Evolutionary conservation across 2,888 invertebrate genomes (phyloP).

Genomic region (Perdita meconis): DNA sequence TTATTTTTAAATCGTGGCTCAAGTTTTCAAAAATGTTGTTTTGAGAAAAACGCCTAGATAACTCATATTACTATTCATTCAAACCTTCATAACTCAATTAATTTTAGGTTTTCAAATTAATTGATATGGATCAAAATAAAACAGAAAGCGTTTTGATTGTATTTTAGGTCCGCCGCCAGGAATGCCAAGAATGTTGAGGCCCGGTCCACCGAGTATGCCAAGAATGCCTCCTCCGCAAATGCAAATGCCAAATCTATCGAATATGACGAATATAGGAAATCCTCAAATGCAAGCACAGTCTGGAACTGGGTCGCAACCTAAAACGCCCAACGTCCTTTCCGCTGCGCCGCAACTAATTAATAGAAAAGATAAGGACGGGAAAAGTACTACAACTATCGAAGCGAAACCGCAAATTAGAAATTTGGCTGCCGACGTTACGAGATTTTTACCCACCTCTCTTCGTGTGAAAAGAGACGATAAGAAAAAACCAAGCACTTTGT

Average conservation of each 20-base stretch:
- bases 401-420: slow-evolving; percentile 99
- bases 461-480: slow-evolving; percentile 95
- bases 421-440: slow-evolving; percentile 96
- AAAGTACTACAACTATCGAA: slow-evolving; percentile 92
- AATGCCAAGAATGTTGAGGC: slow-evolving; percentile 87
- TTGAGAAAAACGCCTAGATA: too few relatives aligned
- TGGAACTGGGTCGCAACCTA: slow-evolving; percentile 78
- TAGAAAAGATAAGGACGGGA: slow-evolving; percentile 88
- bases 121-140: too few relatives aligned
- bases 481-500: slow-evolving; percentile 85
- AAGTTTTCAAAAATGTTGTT: too few relatives aligned
- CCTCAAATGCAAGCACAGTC: slow-evolving; percentile 74
- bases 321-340: slow-evolving; percentile 90
- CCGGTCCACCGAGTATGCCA: slow-evolving; percentile 88
- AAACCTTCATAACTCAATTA: too few relatives aligned
- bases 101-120: too few relatives aligned
- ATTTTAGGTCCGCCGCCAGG: slow-evolving; percentile 87
- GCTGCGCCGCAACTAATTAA: slow-evolving; percentile 93
- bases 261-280: slow-evolving; percentile 74
- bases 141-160: too few relatives aligned
- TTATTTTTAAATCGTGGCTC: too few relatives aligned
- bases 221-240: slow-evolving; percentile 86
- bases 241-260: slow-evolving; percentile 78
- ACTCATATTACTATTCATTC: too few relatives aligned
- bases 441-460: slow-evolving; percentile 97